phyloP scores from a whole-genome alignment of 2,113 vertebrate species.

The Bungarus multicinctus region DNA sequence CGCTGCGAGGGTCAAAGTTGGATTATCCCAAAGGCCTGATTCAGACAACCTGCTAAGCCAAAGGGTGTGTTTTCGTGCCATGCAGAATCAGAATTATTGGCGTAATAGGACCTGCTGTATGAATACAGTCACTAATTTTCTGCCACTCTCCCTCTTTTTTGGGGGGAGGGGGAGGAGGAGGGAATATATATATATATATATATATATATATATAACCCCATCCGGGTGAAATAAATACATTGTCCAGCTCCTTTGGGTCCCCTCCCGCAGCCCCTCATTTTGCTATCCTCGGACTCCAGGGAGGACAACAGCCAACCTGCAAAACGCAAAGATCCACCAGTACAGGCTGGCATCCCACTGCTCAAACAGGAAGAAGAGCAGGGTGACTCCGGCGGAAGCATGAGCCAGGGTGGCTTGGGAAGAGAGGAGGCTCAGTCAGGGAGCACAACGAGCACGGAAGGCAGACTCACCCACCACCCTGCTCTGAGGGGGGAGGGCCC shows the following conservation, averaged over 20 bases:
- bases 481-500: too few relatives aligned
- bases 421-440: neutral
- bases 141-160: neutral
- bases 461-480: neutral
- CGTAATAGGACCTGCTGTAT: neutral
- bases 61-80: neutral
- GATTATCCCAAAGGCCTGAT: neutral
- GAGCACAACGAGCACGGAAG: neutral
- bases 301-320: conserved; percentile 71
- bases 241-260: neutral
- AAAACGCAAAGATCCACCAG: conserved; percentile 81
- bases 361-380: conserved; percentile 69
- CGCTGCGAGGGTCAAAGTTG: neutral
- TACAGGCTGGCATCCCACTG: conserved; percentile 76
- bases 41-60: neutral
- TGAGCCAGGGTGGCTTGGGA: conserved; percentile 27
- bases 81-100: neutral
- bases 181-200: too few relatives aligned
- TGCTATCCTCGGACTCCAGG: neutral
- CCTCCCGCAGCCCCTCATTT: too few relatives aligned
- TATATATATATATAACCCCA: too few relatives aligned
- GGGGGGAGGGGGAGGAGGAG: too few relatives aligned
- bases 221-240: too few relatives aligned
- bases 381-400: conserved; percentile 69
- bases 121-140: neutral